These are phyloP conservation scores for Nesoenas mayeri DNA, from an alignment of 2,113 vertebrate genomes.

Conservation along the genomic window DNA sequence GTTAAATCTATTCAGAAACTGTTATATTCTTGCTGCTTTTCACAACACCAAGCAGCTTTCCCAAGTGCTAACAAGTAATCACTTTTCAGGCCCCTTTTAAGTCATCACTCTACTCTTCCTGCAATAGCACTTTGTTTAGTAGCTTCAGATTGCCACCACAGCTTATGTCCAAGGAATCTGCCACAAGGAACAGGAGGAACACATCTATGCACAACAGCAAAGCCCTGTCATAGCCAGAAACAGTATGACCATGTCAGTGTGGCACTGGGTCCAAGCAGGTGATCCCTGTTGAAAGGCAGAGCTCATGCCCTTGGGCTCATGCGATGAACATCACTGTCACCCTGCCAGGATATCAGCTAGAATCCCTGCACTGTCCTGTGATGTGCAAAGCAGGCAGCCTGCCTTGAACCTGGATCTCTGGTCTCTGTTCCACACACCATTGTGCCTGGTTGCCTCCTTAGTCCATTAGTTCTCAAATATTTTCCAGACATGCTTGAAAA, in stretches of 20 bases:
- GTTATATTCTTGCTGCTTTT: neutral
- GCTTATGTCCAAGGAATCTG: neutral
- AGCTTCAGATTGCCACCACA: neutral
- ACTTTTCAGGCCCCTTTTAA: neutral
- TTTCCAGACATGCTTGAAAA: neutral
- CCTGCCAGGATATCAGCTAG: neutral
- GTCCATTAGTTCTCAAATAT: neutral
- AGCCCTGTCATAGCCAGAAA: neutral
- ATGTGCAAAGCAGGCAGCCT: neutral
- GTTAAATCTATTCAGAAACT: neutral
- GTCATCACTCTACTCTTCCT: neutral
- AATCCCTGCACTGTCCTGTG: too few relatives aligned
- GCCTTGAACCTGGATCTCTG: neutral
- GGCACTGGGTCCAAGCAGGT: neutral
- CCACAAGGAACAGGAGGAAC: neutral
- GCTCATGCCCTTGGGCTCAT: neutral
- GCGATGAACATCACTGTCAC: accelerated
- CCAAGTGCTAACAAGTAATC: neutral
- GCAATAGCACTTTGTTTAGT: neutral
- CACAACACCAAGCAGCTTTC: neutral
- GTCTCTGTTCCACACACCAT: neutral
- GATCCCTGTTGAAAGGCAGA: neutral
- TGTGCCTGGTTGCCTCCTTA: neutral
- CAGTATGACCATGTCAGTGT: neutral
- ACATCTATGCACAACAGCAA: accelerated